These are phyloP conservation scores for Tyria jacobaeae DNA, from an alignment of 2,888 invertebrate genomes.

Conservation along the genomic window DNA sequence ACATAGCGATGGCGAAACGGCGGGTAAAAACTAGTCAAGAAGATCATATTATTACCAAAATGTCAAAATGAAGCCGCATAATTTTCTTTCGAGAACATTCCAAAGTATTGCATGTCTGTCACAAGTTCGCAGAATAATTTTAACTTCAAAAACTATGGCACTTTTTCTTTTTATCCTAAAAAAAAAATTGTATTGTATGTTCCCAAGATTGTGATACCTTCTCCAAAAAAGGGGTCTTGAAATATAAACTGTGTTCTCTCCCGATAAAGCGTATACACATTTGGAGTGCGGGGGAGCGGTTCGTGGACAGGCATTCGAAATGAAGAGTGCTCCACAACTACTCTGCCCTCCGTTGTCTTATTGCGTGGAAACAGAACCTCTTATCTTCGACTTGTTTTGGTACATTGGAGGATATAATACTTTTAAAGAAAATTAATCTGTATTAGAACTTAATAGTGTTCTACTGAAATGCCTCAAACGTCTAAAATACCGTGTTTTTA, in stretches of 20 bases:
- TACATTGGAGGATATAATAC: neutral
- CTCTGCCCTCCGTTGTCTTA: conserved; percentile 68
- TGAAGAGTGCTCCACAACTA: conserved; percentile 83
- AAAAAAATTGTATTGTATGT: neutral
- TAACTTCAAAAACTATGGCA: too few species aligned
- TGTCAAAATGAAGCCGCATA: too few species aligned
- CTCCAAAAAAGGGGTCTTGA: conserved; percentile 23
- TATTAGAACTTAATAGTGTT: neutral
- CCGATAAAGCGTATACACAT: conserved; percentile 68
- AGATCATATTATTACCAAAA: too few species aligned
- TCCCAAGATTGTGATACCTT: conserved; percentile 22
- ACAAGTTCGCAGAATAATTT: too few species aligned
- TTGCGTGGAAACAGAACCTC: conserved; percentile 51
- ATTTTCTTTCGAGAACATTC: too few species aligned
- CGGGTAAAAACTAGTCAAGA: too few species aligned
- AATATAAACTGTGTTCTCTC: conserved; percentile 31
- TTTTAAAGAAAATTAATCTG: neutral
- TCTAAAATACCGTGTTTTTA: too few species aligned
- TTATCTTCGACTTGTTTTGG: neutral
- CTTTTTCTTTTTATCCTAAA: too few species aligned
- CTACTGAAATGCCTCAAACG: too few species aligned
- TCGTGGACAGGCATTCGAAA: conserved; percentile 86
- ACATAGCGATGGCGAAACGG: too few species aligned
- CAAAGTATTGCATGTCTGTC: too few species aligned
- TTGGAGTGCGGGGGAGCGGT: conserved; percentile 60